Conservation (phyloP, 2,113 vertebrate genomes). For the Cyanoramphus novaezelandiae region DNA sequence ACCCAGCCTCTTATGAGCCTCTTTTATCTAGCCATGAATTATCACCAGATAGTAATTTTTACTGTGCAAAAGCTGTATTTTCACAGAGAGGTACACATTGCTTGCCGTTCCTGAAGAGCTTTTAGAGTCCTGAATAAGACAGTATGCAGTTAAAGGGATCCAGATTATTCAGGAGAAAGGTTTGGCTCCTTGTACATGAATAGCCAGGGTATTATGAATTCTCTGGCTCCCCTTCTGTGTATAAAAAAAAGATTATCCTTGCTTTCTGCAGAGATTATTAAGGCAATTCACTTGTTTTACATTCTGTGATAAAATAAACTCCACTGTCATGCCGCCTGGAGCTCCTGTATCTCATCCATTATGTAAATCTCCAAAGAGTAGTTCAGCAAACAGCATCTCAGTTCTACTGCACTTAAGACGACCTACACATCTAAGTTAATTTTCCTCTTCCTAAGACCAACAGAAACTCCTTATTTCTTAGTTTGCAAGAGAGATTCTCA, state of each 20-base stretch:
- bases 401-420: slow-evolving; percentile 43
- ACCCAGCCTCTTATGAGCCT: neutral
- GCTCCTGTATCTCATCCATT: slow-evolving; percentile 64
- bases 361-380: slow-evolving; percentile 70
- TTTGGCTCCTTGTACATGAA: neutral
- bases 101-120: neutral
- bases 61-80: neutral
- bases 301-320: slow-evolving; percentile 55
- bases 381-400: slow-evolving; percentile 55
- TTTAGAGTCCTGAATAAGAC: neutral
- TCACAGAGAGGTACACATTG: neutral
- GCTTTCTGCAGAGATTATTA: slow-evolving; percentile 56
- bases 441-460: slow-evolving; percentile 41
- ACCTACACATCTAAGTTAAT: slow-evolving; percentile 52
- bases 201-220: neutral
- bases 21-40: slow-evolving; percentile 6
- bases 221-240: neutral
- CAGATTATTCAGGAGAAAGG: neutral
- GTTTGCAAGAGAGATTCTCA: neutral
- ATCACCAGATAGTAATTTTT: neutral
- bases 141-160: neutral
- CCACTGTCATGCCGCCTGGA: slow-evolving; percentile 17
- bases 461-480: neutral
- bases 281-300: slow-evolving; percentile 50
- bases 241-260: neutral